These are phyloP conservation scores for Ditula angustiorana DNA, from an alignment of 2,888 invertebrate species.

Conservation along the genomic window DNA sequence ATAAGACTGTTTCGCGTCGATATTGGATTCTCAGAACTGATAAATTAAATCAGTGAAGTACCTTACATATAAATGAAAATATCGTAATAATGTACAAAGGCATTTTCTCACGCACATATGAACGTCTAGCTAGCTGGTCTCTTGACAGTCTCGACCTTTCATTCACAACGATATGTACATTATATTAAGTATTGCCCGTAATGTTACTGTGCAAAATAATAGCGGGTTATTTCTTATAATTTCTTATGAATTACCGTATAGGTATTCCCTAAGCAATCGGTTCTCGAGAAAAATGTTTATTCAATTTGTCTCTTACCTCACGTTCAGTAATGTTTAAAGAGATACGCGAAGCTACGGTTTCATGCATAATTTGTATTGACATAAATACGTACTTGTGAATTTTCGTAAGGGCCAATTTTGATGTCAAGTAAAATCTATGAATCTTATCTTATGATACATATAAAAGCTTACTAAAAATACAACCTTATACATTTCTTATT, in stretches of 20 bases:
- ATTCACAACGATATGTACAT: not conserved
- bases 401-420: not conserved
- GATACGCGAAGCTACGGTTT: constrained; percentile 64
- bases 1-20: constrained; percentile 21
- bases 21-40: constrained; percentile 19
- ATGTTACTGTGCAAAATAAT: not conserved
- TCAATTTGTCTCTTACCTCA: constrained; percentile 67
- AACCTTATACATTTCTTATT: too few relatives aligned
- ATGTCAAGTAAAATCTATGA: not conserved
- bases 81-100: not conserved
- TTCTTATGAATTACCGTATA: constrained; percentile 38
- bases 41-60: constrained; percentile 23
- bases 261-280: constrained; percentile 59
- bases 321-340: constrained; percentile 60
- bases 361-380: constrained; percentile 59
- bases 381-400: constrained; percentile 40
- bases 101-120: constrained; percentile 1
- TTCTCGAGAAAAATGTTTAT: constrained; percentile 60
- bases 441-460: not conserved
- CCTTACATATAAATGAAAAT: constrained; percentile 1
- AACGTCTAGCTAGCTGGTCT: too few relatives aligned
- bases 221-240: not conserved
- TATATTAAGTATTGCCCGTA: not conserved
- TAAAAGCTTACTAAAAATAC: not conserved
- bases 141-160: not conserved